Evolutionary conservation across 23 tunicate genomes (phyloP).

Genomic region (Clavelina lepadiformis): DNA sequence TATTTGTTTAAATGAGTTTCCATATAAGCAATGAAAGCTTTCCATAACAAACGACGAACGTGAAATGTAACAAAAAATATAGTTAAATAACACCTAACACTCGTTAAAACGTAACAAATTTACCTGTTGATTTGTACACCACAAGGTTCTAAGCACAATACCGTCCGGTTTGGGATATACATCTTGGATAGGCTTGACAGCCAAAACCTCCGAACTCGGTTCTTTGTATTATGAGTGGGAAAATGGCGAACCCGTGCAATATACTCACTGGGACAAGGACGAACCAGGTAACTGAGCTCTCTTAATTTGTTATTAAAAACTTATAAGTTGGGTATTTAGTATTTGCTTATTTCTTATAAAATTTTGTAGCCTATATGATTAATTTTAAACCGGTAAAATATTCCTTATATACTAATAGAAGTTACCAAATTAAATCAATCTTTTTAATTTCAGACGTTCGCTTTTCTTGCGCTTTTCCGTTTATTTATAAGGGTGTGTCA

Average conservation of each 20-base stretch:
- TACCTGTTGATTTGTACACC: too few species aligned
- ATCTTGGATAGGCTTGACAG: constrained; percentile 70
- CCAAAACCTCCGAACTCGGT: constrained; percentile 32
- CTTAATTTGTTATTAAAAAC: not conserved
- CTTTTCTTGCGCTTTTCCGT: constrained; percentile 69
- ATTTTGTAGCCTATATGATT: too few species aligned
- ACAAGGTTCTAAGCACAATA: constrained; percentile 28
- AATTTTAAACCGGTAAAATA: too few species aligned
- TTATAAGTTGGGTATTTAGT: too few species aligned
- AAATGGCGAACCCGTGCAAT: constrained; percentile 46
- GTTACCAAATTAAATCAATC: too few species aligned
- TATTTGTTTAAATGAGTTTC: not conserved
- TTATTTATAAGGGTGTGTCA: constrained; percentile 53
- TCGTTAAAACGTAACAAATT: too few species aligned
- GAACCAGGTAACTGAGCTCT: constrained; percentile 58
- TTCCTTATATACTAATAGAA: too few species aligned
- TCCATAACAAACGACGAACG: not conserved
- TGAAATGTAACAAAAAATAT: not conserved
- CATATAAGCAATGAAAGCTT: not conserved
- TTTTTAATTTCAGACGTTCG: constrained; percentile 55
- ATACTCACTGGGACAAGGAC: constrained; percentile 73
- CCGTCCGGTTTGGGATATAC: constrained; percentile 70
- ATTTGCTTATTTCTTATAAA: too few species aligned
- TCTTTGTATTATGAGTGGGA: constrained; percentile 62
- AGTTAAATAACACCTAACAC: too few species aligned